phyloP scores from a whole-genome alignment of 2,113 vertebrate species.

The Ibidorhyncha struthersii region DNA sequence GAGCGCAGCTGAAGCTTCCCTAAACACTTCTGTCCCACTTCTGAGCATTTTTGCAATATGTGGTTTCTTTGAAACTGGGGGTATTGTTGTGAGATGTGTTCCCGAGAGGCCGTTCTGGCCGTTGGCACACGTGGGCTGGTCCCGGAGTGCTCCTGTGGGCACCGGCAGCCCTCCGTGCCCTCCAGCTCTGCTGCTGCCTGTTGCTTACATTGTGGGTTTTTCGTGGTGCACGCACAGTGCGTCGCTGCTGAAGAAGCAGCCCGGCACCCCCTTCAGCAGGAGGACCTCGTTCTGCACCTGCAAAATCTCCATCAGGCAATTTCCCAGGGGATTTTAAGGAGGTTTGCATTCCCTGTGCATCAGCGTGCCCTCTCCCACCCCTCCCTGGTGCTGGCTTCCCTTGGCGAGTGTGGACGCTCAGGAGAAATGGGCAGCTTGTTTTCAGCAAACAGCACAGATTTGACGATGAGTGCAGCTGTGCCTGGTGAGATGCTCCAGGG shows the following conservation, averaged over 20 bases:
- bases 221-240: fast-evolving
- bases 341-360: background rate
- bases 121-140: background rate
- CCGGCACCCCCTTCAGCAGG: background rate
- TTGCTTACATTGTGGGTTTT: background rate
- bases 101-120: background rate
- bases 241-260: background rate
- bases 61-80: background rate
- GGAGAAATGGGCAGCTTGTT: background rate
- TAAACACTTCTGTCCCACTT: slow-evolving; percentile 52
- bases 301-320: background rate
- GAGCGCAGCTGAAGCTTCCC: slow-evolving; percentile 36
- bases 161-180: background rate
- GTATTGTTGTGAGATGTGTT: background rate
- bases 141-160: background rate
- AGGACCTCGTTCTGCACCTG: background rate
- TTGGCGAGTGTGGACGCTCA: background rate
- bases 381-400: fast-evolving
- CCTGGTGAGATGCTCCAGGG: background rate
- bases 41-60: background rate
- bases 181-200: fast-evolving
- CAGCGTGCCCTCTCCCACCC: background rate
- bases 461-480: fast-evolving
- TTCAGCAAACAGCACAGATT: fast-evolving
- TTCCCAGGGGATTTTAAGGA: background rate